A percentile compares a stretch with the other conserved stretches of the same genome.
Evolutionary conservation across 2,888 invertebrate species (phyloP).

Genomic region (Amiota communis): DNA sequence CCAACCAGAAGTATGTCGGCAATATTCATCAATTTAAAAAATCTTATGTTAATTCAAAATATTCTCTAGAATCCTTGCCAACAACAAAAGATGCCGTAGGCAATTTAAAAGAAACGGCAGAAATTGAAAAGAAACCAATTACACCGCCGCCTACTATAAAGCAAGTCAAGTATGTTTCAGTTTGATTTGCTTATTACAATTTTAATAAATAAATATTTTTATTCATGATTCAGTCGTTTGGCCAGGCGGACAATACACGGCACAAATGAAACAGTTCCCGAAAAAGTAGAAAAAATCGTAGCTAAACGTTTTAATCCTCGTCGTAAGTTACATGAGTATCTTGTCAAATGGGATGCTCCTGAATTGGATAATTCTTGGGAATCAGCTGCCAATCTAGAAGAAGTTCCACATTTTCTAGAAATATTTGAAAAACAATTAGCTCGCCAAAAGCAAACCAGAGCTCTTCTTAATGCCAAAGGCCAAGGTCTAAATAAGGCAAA

Average conservation of each 20-base stretch:
- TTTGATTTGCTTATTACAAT: not conserved
- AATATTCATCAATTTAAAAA: not conserved
- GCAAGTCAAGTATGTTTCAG: constrained; percentile 34
- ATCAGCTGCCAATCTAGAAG: constrained; percentile 82
- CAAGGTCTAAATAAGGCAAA: not conserved
- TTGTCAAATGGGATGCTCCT: constrained; percentile 89
- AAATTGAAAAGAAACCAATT: constrained; percentile 55
- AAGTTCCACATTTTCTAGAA: constrained; percentile 84
- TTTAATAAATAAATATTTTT: too few relatives aligned
- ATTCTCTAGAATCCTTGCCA: constrained; percentile 50
- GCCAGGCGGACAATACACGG: constrained; percentile 66
- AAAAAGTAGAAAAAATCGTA: constrained; percentile 87
- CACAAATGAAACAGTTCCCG: constrained; percentile 74
- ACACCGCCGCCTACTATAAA: constrained; percentile 44
- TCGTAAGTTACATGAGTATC: constrained; percentile 84
- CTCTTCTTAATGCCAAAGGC: constrained; percentile 70
- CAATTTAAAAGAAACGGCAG: constrained; percentile 61
- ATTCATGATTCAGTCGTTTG: constrained; percentile 58
- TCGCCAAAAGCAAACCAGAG: constrained; percentile 82
- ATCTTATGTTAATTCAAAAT: constrained; percentile 38
- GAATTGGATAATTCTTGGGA: constrained; percentile 90
- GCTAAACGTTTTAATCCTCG: constrained; percentile 88
- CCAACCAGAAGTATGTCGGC: constrained; percentile 62
- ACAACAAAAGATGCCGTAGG: constrained; percentile 53
- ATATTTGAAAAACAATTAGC: constrained; percentile 87